Conservation (phyloP, 2,113 vertebrate genomes). For the Vicugna pacos region DNA sequence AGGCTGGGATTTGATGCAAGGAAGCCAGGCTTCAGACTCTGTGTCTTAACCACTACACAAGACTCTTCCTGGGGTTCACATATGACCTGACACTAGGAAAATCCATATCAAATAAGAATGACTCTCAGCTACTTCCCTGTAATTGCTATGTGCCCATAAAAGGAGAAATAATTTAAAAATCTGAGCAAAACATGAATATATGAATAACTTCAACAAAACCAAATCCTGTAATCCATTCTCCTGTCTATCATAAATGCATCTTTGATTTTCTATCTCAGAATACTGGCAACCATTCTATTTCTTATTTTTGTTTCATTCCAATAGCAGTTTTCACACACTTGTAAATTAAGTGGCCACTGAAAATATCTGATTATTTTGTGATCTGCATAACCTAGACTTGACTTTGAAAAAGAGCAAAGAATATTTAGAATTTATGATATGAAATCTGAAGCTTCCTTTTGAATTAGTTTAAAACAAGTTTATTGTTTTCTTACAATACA, state of each 20-base stretch:
- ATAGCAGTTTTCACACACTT: neutral
- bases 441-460: neutral
- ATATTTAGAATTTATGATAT: neutral
- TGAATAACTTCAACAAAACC: neutral
- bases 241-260: neutral
- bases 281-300: neutral
- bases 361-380: neutral
- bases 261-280: neutral
- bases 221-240: neutral
- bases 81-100: neutral
- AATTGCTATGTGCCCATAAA: neutral
- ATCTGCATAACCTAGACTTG: neutral
- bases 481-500: conserved; percentile 17
- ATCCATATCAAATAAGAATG: neutral
- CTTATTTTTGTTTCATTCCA: neutral
- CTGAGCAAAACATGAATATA: neutral
- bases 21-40: neutral
- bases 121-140: conserved; percentile 15
- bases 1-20: neutral
- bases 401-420: neutral
- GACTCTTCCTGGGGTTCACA: neutral
- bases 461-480: neutral
- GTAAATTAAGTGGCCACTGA: neutral
- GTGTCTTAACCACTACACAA: neutral
- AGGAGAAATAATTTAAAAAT: conserved; percentile 30